Evolutionary conservation across 2,888 invertebrate genomes (phyloP).

Genomic region (Aromia moschata): DNA sequence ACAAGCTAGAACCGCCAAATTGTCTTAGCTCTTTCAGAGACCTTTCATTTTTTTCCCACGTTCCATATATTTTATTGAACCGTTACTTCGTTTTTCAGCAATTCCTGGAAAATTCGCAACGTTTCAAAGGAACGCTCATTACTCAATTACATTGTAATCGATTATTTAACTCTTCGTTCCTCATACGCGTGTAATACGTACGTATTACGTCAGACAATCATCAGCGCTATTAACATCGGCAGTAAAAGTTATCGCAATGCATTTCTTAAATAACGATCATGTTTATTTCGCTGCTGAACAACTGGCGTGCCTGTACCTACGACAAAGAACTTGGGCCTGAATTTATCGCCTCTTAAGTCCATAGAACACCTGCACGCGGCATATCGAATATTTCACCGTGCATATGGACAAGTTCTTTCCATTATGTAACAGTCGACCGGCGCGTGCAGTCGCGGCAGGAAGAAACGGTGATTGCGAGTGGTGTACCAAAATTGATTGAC

Average conservation of each 20-base stretch:
- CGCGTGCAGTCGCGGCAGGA: neutral
- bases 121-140: too few relatives aligned
- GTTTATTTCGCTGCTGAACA: constrained; percentile 16
- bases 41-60: too few relatives aligned
- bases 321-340: constrained; percentile 20
- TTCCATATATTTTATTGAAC: too few relatives aligned
- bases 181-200: too few relatives aligned
- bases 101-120: too few relatives aligned
- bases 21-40: too few relatives aligned
- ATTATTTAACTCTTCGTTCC: neutral
- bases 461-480: neutral
- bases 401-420: constrained; percentile 1
- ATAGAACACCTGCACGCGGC: constrained; percentile 29
- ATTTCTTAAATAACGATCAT: constrained; percentile 16
- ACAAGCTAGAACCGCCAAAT: too few relatives aligned
- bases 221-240: constrained; percentile 7
- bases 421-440: constrained; percentile 13
- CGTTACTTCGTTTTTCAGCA: too few relatives aligned
- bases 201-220: constrained; percentile 1
- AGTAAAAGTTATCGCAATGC: constrained; percentile 1
- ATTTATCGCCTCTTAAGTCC: constrained; percentile 18
- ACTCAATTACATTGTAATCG: neutral
- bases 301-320: constrained; percentile 6
- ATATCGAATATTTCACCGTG: constrained; percentile 27
- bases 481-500: neutral